Evolutionary conservation across 2,113 vertebrate genomes (phyloP), one percentile per base, ranked within the genome.

Genomic region (Vulpes lagopus): DNA sequence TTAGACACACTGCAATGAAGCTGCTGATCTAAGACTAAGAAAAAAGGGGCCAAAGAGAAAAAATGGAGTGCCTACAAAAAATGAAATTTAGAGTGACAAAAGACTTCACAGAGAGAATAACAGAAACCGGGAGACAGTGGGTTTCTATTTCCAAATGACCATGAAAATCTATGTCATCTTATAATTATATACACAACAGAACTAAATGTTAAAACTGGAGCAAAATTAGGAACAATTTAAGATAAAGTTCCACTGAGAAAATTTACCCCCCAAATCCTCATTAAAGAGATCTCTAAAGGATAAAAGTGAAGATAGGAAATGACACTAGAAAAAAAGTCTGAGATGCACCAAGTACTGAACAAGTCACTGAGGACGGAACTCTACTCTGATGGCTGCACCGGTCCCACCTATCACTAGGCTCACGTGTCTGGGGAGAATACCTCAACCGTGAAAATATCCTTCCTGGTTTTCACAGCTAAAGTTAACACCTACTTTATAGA

Each of bases 161-260:
- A 57, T 81, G 69, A 93, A 80, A 87, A 64, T 22, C 59, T 32
- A 49, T 81, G 23, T 82, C 38, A 64, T 71, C 49, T 8, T 81
- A 15, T 80, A 81, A 53, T 22, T 74, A 7, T 55, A 32, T 22
- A 35, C 11, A 2, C 4, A 53, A 53, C 10, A 53, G 51, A 84
- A 89, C 16, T 49, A 57, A 67, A 69, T 43, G 74, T 53, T 30
- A 80, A 87, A 81, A 67, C 35, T 8, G 84, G 25, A 92, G 38
- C 27, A 85, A 91, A 94, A 67, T 51, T 60, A 23, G 64, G 14
- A 51, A n/a, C 53, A 53, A 96, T 91, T 93, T 64, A 35, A 78
- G n/a, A 62, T 38, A 76, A 67, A 76, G 53, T 38, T 43, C 20
- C 30, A 78, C 5, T 6, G 65, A 89, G 55, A 65, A 82, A 59